Evolutionary conservation across 1,140 invertebrate species (phyloP).

Genomic region (Teleopsis dalmanni): DNA sequence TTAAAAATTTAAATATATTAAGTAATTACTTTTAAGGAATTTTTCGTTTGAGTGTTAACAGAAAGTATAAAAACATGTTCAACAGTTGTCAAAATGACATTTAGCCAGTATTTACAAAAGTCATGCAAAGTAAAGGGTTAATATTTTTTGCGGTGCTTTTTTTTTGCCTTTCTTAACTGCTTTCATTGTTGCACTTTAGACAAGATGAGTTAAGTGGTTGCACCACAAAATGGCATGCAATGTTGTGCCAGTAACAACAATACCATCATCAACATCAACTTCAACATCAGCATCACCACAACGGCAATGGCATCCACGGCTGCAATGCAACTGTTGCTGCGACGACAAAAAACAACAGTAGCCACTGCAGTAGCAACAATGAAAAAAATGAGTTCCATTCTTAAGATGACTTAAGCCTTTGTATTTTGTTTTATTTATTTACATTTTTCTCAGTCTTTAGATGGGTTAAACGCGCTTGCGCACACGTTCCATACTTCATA

Average conservation of each 20-base stretch:
- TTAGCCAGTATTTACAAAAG: no score
- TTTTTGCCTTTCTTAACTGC: constrained; percentile 3
- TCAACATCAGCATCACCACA: background rate
- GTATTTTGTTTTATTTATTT: background rate
- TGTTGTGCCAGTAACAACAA: constrained; percentile 7
- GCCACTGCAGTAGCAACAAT: constrained; percentile 6
- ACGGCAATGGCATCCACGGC: no score
- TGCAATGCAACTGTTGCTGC: no score
- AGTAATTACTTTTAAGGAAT: no score
- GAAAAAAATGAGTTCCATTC: constrained; percentile 8
- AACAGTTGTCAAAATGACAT: no score
- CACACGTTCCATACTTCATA: background rate
- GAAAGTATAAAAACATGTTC: no score
- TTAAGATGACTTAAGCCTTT: background rate
- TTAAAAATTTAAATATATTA: no score
- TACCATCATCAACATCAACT: constrained; percentile 2
- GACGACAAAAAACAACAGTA: no score
- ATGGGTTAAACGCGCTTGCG: background rate
- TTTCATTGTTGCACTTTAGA: constrained; percentile 7
- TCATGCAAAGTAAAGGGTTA: no score
- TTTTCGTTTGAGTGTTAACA: no score
- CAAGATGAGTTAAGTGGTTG: constrained; percentile 12
- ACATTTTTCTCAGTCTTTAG: background rate
- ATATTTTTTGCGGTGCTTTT: no score
- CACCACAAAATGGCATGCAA: constrained; percentile 9